Percentiles rank a stretch among this genome's conserved stretches.
phyloP scores from a whole-genome alignment of 2,113 vertebrate species.

The Euleptes europaea region DNA sequence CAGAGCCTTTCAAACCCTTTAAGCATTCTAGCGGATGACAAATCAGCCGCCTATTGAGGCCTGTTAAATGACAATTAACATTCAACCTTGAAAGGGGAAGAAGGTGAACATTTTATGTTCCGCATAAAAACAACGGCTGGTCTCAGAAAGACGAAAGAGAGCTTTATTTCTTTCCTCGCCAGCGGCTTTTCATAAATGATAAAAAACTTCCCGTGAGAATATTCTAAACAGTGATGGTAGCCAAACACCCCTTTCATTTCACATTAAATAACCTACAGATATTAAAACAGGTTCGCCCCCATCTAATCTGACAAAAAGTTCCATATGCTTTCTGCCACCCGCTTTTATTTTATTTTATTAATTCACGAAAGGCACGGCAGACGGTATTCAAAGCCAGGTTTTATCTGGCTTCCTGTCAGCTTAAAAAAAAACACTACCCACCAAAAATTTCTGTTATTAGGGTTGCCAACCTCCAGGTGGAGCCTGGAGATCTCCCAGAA shows the following conservation, averaged over 20 bases:
- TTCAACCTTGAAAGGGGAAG: conserved; percentile 1
- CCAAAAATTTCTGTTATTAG: too few relatives aligned
- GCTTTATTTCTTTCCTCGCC: conserved; percentile 15
- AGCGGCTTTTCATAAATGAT: conserved; percentile 9
- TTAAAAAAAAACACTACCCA: too few relatives aligned
- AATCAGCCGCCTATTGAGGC: conserved; percentile 18
- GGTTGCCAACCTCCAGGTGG: too few relatives aligned
- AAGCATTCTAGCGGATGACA: conserved; percentile 1
- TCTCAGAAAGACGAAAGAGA: conserved; percentile 17
- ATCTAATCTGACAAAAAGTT: background rate
- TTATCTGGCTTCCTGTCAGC: background rate
- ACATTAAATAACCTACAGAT: conserved; percentile 7
- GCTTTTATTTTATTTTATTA: conserved; percentile 23
- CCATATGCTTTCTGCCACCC: background rate
- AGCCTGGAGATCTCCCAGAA: too few relatives aligned
- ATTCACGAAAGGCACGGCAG: background rate
- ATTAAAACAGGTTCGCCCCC: background rate
- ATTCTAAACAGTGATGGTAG: background rate
- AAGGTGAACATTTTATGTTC: conserved; percentile 5
- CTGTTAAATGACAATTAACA: conserved; percentile 23
- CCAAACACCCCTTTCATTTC: background rate
- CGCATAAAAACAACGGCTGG: background rate
- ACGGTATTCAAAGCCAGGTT: background rate
- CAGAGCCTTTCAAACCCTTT: conserved; percentile 13
- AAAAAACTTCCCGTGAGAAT: background rate